These are phyloP conservation scores for Phaonia tiefii DNA, from an alignment of 2,888 invertebrate species.

Conservation along the genomic window DNA sequence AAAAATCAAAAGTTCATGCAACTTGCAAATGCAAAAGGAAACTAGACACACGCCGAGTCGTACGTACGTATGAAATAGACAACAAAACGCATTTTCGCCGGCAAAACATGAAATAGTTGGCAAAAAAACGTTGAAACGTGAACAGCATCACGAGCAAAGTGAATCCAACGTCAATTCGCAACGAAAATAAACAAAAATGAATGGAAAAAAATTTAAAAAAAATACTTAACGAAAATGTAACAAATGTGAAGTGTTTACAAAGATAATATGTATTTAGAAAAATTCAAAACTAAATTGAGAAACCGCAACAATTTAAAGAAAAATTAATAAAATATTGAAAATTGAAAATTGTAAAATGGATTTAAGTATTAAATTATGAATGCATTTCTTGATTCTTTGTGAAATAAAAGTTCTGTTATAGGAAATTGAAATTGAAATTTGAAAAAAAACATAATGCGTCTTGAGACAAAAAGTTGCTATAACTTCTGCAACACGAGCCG, in stretches of 20 bases:
- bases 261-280: background rate
- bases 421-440: background rate
- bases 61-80: conserved; percentile 44
- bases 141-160: conserved; percentile 61
- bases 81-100: conserved; percentile 72
- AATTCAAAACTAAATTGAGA: too few species aligned
- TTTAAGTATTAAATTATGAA: too few species aligned
- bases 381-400: too few species aligned
- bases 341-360: too few species aligned
- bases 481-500: background rate
- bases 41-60: conserved; percentile 58
- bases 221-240: conserved; percentile 10
- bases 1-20: conserved; percentile 64
- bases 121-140: conserved; percentile 77
- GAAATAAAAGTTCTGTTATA: too few species aligned
- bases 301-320: too few species aligned
- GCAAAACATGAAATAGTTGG: conserved; percentile 75
- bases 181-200: conserved; percentile 10
- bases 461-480: background rate
- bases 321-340: too few species aligned
- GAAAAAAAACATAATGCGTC: background rate
- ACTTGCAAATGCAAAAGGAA: conserved; percentile 67
- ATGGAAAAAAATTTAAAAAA: background rate
- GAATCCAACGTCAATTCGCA: background rate
- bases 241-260: conserved; percentile 35